These are phyloP conservation scores for Hyla sarda DNA, from an alignment of 2,113 vertebrate species.

Conservation along the genomic window DNA sequence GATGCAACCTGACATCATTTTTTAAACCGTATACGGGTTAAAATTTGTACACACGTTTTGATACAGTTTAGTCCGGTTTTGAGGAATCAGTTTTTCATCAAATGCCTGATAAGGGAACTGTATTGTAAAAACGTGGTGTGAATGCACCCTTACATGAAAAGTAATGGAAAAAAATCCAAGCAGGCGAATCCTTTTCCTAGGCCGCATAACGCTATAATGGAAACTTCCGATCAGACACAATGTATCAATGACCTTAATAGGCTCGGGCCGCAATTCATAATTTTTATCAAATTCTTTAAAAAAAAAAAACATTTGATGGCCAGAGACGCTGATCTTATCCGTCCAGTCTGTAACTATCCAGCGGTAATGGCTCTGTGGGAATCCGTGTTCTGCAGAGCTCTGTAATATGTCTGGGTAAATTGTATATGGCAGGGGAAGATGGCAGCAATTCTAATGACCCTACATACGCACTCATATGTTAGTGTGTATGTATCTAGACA, in stretches of 20 bases:
- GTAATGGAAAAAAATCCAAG: background rate
- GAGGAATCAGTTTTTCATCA: too few species aligned
- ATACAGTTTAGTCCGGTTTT: too few species aligned
- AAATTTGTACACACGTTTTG: too few species aligned
- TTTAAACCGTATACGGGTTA: too few species aligned
- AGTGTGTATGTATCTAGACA: too few species aligned
- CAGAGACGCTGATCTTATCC: background rate
- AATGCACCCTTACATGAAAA: too few species aligned
- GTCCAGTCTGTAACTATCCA: background rate
- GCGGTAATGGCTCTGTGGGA: background rate
- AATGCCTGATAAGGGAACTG: too few species aligned
- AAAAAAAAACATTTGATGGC: too few species aligned
- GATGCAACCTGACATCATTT: too few species aligned
- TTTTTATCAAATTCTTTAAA: conserved; percentile 10
- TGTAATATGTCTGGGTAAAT: background rate
- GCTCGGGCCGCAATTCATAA: conserved; percentile 10
- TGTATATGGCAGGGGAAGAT: background rate
- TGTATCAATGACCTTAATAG: conserved; percentile 9
- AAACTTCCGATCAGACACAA: background rate
- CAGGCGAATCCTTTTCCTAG: background rate
- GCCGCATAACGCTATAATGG: background rate
- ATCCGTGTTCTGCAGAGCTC: background rate
- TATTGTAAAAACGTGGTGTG: too few species aligned
- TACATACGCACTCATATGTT: too few species aligned
- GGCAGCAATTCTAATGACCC: conserved; percentile 21